Base-by-base conservation (phyloP, 2,113 vertebrate genomes). In the Hippocampus barbouri region DNA sequence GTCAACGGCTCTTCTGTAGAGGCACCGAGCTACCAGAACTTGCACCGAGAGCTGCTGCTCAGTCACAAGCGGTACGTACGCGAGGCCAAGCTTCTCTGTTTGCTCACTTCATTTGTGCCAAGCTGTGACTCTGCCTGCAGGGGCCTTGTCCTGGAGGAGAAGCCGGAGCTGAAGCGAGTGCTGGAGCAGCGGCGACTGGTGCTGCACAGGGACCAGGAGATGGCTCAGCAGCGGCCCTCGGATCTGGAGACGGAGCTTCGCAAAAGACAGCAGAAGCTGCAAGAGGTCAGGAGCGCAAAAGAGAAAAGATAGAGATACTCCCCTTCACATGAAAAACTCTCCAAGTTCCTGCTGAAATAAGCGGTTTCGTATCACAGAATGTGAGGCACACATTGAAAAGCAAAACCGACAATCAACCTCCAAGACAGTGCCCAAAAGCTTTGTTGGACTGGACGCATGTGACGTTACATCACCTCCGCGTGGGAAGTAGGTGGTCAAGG, bases 1-100 rank as follows among this genome's bases (percentile, higher is more conserved):
- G 74, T 93, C 65, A 89, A 90, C 14, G 88, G 93, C 66, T 89
- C 79, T 0, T 72, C 87, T 0, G 12, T 16, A n/a, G 92, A 94
- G 38, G 75, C 73, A 2, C 79, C 73, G 2, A 91, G 80, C 68
- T 89, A 92, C 70, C 81, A 83, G 69, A 89, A 93, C 69, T 86
- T 94, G 70, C 93, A 94, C 74, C 77, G 86, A 8, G 93, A 95
- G 79, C 90, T 95, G 71, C 74, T 94, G 63, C 91, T 94, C 66
- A 91, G 86, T 74, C 92, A 93, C 68, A 95, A 92, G 81, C 90
- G 90, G 93, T 93, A 81, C 65, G 45, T 47, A 1, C 27, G 27
- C 27, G 4, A 20, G 1, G 7, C 34, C 67, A 69, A 73, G 61
- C 66, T 10, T 51, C 15, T 18, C 47, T 23, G 70, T 49, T 38